phyloP scores from a whole-genome alignment of 2,113 vertebrate species.

The Oplegnathus fasciatus region DNA sequence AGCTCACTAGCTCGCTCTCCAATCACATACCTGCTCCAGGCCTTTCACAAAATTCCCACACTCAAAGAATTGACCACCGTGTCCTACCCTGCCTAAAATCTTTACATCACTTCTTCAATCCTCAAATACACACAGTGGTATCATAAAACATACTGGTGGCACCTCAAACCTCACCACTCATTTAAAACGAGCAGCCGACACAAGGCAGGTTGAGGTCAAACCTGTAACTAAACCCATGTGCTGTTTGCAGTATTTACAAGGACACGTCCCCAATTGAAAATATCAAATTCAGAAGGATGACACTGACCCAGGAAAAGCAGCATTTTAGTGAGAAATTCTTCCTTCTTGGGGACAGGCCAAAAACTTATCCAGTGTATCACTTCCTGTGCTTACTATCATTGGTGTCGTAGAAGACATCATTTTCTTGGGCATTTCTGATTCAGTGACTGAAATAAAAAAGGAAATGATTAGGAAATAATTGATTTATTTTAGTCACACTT shows the following conservation, averaged over 20 bases:
- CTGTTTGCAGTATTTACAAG: not conserved
- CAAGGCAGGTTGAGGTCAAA: not conserved
- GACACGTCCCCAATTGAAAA: not conserved
- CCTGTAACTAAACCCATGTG: not conserved
- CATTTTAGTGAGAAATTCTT: no score
- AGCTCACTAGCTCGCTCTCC: not conserved
- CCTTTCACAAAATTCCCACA: not conserved
- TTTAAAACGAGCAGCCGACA: not conserved
- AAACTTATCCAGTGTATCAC: no score
- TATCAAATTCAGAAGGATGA: not conserved
- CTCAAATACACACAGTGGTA: not conserved
- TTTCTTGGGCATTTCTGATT: not conserved
- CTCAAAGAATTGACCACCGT: not conserved
- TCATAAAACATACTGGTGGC: no score
- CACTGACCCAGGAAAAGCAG: not conserved
- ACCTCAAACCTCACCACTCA: no score
- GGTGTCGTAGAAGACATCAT: not conserved
- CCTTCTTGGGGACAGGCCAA: no score
- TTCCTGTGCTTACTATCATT: not conserved
- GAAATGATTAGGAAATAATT: no score
- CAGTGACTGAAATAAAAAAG: not conserved
- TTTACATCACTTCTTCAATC: no score
- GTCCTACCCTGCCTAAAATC: not conserved
- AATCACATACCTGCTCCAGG: not conserved
- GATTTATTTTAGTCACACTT: no score